Conservation (phyloP, 2,888 invertebrate genomes). For the Leptopilina syphax region DNA sequence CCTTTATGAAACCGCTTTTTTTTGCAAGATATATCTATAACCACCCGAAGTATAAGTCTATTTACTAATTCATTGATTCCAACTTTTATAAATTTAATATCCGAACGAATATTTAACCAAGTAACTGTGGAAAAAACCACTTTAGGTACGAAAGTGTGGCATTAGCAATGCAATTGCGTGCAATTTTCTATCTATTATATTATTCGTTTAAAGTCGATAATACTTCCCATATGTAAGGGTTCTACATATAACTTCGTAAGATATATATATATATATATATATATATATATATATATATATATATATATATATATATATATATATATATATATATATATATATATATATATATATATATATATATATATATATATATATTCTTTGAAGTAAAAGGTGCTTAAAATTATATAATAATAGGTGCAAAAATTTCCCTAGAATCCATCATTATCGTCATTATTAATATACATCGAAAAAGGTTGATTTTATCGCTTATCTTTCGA, state of each 20-base stretch:
- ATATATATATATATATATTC: too few relatives aligned
- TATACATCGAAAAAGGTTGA: too few relatives aligned
- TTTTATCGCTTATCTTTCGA: too few relatives aligned
- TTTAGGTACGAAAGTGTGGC: neutral
- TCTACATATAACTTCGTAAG: neutral
- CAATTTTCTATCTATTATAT: constrained; percentile 18
- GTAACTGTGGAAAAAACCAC: constrained; percentile 9
- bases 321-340: too few relatives aligned
- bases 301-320: too few relatives aligned
- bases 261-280: too few relatives aligned
- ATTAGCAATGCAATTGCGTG: constrained; percentile 1
- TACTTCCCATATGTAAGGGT: neutral
- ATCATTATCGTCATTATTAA: too few relatives aligned
- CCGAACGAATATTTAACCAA: neutral
- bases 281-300: too few relatives aligned
- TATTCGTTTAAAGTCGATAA: constrained; percentile 10
- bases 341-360: too few relatives aligned
- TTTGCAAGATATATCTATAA: neutral
- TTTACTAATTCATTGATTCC: constrained; percentile 14
- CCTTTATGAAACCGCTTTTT: neutral
- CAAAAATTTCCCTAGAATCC: neutral
- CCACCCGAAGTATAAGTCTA: neutral
- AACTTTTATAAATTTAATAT: neutral
- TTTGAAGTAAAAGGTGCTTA: too few relatives aligned
- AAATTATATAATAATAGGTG: too few relatives aligned